Conservation (phyloP, 1,140 invertebrate species). For the Saccostrea echinata region DNA sequence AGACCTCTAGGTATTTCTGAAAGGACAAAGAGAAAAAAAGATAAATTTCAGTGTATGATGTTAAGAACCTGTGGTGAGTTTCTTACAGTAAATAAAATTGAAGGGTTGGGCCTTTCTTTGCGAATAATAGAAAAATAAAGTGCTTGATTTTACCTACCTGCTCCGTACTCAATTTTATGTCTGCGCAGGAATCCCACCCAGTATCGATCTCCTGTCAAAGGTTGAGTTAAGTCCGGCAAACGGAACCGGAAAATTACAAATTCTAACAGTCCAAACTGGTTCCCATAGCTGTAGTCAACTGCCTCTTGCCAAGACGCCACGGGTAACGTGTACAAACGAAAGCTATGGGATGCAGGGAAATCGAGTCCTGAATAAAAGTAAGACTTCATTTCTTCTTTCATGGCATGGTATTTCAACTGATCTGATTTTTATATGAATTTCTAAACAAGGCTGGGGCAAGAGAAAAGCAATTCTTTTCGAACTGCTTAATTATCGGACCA, state of each 20-base stretch:
- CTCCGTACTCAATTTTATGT: background rate
- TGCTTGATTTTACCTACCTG: background rate
- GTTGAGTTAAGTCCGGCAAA: background rate
- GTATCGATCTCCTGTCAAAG: background rate
- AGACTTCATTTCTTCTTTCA: too few species aligned
- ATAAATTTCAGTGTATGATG: too few species aligned
- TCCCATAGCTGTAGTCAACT: slow-evolving; percentile 2
- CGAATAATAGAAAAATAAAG: too few species aligned
- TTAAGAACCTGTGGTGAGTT: too few species aligned
- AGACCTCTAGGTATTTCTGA: background rate
- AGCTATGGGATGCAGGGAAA: background rate
- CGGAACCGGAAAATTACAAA: slow-evolving; percentile 15
- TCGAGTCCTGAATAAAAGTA: background rate
- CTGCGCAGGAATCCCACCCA: background rate
- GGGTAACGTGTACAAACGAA: background rate
- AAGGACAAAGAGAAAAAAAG: background rate
- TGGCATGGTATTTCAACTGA: too few species aligned
- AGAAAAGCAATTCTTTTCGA: too few species aligned
- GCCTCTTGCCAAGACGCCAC: background rate
- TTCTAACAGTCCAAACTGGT: slow-evolving; percentile 8
- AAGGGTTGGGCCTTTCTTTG: too few species aligned
- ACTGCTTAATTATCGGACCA: too few species aligned
- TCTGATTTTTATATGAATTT: too few species aligned
- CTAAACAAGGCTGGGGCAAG: too few species aligned
- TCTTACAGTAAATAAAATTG: too few species aligned